Conservation (phyloP, 2,888 invertebrate genomes). For the Drosophila longiperda region DNA sequence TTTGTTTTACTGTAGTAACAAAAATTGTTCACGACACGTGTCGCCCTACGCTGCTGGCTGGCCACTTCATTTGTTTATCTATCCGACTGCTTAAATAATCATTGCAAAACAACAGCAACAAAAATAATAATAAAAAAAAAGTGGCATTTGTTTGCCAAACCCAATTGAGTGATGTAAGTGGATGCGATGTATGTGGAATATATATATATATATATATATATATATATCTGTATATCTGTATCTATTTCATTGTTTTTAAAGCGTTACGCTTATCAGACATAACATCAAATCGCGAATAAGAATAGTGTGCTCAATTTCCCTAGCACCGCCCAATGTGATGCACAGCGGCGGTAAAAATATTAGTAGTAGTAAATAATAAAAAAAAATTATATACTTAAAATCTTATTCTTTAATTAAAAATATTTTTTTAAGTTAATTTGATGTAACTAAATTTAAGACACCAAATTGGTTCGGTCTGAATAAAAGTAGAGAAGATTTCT, state of each 20-base stretch:
- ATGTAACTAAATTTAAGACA: background rate
- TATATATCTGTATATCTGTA: background rate
- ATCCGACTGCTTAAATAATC: constrained; percentile 40
- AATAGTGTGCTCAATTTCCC: constrained; percentile 24
- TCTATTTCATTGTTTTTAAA: constrained; percentile 39
- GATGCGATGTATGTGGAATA: constrained; percentile 8
- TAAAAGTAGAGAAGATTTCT: background rate
- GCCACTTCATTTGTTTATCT: constrained; percentile 42
- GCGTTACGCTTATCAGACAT: constrained; percentile 34
- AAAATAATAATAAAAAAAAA: constrained; percentile 7
- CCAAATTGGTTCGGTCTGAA: background rate
- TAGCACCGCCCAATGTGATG: constrained; percentile 12
- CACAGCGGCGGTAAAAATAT: constrained; percentile 1
- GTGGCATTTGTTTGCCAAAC: constrained; percentile 65
- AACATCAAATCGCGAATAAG: constrained; percentile 47
- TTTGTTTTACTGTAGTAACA: constrained; percentile 7
- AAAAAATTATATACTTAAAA: background rate
- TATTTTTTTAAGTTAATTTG: background rate
- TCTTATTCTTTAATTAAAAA: background rate
- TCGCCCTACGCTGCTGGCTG: constrained; percentile 22
- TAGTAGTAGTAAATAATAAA: background rate
- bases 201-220: background rate
- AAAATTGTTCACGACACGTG: constrained; percentile 59
- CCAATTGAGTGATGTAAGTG: constrained; percentile 62
- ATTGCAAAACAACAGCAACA: constrained; percentile 27